Conservation (phyloP, 2,113 vertebrate genomes). For the Cryptomyrus ogoouensis region DNA sequence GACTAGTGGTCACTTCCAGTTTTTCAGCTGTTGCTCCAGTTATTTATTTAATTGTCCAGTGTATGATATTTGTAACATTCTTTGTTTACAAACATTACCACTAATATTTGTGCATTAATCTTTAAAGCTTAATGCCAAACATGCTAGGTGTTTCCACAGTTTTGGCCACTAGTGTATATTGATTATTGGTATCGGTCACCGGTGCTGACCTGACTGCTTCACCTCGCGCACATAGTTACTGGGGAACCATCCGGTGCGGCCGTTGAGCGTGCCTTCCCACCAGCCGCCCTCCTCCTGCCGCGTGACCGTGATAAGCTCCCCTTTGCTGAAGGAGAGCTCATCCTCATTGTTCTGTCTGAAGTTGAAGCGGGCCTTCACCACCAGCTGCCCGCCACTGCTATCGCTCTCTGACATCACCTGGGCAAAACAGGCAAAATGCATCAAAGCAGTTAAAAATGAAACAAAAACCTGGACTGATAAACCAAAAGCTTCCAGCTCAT, state of each 20-base stretch:
- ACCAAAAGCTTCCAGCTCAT: neutral
- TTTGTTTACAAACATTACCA: neutral
- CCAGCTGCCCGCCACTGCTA: conserved; percentile 65
- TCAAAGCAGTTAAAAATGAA: neutral
- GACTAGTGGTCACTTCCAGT: neutral
- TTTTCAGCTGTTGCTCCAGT: neutral
- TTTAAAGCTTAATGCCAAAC: neutral
- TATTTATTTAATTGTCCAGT: neutral
- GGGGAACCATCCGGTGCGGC: conserved; percentile 95
- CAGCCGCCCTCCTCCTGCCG: conserved; percentile 95
- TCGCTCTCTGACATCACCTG: conserved; percentile 98
- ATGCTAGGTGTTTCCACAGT: neutral
- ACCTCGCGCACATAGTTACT: conserved; percentile 97
- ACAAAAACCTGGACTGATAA: neutral
- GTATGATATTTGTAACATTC: no score
- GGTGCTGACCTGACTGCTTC: conserved; percentile 83
- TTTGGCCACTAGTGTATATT: neutral
- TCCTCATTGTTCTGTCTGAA: conserved; percentile 99
- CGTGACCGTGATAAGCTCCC: conserved; percentile 86
- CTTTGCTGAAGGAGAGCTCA: conserved; percentile 90
- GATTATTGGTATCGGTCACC: neutral
- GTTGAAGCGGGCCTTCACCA: conserved; percentile 95
- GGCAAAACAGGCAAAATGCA: conserved; percentile 22
- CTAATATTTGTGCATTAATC: neutral
- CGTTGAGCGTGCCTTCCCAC: conserved; percentile 91